Percentiles rank a stretch among this genome's conserved stretches.
phyloP scores from a whole-genome alignment of 2,797 vertebrate genomes.

The Eupleurogrammus muticus region DNA sequence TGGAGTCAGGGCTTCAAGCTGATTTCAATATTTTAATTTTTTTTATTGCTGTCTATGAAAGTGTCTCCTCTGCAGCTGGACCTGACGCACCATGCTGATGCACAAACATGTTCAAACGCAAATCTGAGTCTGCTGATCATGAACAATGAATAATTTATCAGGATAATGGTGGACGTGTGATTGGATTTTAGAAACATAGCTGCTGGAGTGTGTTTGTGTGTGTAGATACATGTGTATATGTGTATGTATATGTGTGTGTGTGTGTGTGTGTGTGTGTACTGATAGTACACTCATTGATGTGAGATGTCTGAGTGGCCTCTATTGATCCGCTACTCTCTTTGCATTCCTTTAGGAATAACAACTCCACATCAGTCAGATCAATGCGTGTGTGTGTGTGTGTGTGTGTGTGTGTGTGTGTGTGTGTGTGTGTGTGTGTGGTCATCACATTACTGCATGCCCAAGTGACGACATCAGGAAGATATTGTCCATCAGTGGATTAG shows the following conservation, averaged over 20 bases:
- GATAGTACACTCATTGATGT: neutral
- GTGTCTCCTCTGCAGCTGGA: too few relatives aligned
- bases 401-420: constrained; percentile 29
- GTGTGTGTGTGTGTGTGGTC: constrained; percentile 1
- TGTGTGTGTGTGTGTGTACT: neutral
- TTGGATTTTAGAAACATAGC: neutral
- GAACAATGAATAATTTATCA: constrained; percentile 12
- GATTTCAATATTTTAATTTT: too few relatives aligned
- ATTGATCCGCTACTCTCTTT: constrained; percentile 42
- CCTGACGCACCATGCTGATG: neutral
- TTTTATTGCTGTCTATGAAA: too few relatives aligned
- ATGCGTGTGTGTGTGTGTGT: constrained; percentile 34
- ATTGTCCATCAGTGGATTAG: constrained; percentile 14
- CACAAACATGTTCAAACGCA: neutral
- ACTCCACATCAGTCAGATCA: constrained; percentile 37
- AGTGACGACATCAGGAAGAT: constrained; percentile 44
- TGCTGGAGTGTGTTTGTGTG: neutral
- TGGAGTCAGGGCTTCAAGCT: too few relatives aligned
- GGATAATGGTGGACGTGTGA: neutral
- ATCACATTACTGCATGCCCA: constrained; percentile 30
- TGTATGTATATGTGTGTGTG: constrained; percentile 2
- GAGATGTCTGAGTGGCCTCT: constrained; percentile 39
- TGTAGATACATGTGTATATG: neutral
- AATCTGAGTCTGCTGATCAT: neutral
- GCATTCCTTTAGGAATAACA: constrained; percentile 42